Evolutionary conservation across 1,140 invertebrate genomes (phyloP).

Genomic region (Orius laevigatus): DNA sequence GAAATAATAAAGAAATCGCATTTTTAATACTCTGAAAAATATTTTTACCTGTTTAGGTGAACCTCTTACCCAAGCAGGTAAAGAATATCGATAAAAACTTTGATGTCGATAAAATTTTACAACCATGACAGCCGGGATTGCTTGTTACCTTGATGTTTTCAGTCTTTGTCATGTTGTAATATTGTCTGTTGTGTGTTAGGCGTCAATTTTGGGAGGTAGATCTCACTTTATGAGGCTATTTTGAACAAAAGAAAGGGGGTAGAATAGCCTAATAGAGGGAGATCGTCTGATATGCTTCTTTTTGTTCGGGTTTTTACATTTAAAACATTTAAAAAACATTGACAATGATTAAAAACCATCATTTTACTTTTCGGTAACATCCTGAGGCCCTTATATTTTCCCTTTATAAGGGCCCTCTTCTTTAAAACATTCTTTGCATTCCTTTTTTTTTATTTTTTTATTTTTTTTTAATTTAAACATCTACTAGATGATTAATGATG

Average conservation of each 20-base stretch:
- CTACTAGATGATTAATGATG: not conserved
- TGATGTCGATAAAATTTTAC: not conserved
- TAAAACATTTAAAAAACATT: constrained; percentile 6
- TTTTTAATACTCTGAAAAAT: too few species aligned
- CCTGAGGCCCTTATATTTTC: constrained; percentile 15
- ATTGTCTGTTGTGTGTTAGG: constrained; percentile 4
- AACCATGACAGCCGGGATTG: constrained; percentile 14
- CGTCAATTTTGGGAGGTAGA: not conserved
- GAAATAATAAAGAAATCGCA: too few species aligned
- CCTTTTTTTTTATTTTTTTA: constrained; percentile 2
- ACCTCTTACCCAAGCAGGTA: constrained; percentile 10
- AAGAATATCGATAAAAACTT: not conserved
- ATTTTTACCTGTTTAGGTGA: constrained; percentile 8
- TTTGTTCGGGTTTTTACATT: not conserved
- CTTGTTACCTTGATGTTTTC: constrained; percentile 16
- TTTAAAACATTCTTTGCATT: not conserved
- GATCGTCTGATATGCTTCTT: too few species aligned
- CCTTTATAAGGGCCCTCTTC: constrained; percentile 11
- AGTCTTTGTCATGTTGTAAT: constrained; percentile 12
- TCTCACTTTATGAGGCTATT: not conserved
- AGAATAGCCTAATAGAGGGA: too few species aligned
- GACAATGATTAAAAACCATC: not conserved
- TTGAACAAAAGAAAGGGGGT: too few species aligned
- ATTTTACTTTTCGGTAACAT: not conserved
- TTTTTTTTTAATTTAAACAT: not conserved